phyloP scores from a whole-genome alignment of 2,113 vertebrate species.

The Grammomys dolichurus region DNA sequence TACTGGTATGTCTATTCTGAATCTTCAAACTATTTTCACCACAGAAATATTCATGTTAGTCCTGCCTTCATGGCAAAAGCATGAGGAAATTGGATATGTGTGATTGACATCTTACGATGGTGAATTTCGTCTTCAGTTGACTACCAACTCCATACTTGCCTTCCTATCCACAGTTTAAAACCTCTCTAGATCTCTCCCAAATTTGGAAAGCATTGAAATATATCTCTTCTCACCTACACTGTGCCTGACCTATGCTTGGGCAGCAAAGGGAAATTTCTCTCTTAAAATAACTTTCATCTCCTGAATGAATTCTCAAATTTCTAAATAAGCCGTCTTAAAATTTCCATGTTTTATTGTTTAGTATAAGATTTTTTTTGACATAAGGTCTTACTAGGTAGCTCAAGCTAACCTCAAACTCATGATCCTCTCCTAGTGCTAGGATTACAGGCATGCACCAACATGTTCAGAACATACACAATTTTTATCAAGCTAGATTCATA shows the following conservation, averaged over 20 bases:
- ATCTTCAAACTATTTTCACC: not conserved
- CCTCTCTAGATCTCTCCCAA: not conserved
- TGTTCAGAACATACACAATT: not conserved
- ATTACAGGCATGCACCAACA: not conserved
- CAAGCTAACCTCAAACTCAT: not conserved
- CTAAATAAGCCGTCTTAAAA: no score
- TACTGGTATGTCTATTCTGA: not conserved
- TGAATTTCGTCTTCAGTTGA: not conserved
- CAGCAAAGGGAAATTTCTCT: no score
- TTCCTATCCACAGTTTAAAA: not conserved
- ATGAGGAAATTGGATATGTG: not conserved
- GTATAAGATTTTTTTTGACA: not conserved
- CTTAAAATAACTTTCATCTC: not conserved
- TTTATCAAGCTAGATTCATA: not conserved
- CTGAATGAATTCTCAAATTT: not conserved
- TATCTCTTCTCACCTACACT: not conserved
- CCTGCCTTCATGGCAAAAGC: not conserved
- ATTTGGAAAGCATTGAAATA: not conserved
- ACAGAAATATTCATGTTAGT: not conserved
- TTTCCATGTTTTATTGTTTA: not conserved
- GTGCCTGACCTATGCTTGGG: not conserved
- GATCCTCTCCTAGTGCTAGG: no score
- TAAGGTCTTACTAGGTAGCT: no score
- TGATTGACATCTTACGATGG: not conserved
- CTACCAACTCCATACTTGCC: not conserved